Evolutionary conservation across 2,797 vertebrate species (phyloP), one percentile per base, ranked within the genome.

Genomic region (Sylvia borin): DNA sequence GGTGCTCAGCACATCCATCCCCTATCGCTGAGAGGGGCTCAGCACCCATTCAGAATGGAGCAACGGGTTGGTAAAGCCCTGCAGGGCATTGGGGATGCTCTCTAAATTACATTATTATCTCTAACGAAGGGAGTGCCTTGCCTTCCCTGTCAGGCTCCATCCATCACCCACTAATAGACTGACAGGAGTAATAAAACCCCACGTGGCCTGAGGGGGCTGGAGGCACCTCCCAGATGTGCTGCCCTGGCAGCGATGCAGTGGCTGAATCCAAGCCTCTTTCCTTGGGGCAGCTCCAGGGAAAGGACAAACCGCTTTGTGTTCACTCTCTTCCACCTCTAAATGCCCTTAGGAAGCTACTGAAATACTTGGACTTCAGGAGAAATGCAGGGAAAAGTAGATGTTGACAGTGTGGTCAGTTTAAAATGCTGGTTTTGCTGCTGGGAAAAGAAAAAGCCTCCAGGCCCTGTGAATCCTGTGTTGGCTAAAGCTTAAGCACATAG

Each of bases 231-330:
- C 8, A 65, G 47, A 55, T 72, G 67, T 61, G 53, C 67, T 0
- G 0, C 58, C 58, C 42, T 1, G 31, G 57, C 43, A 92, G 51
- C 0, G 0, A 32, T 22, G 36, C 3, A 1, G 26, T 0, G 0
- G 29, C 43, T 0, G 1, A 32, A 13, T 43, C 54, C 36, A 31
- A 2, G 2, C 50, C 31, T 75, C 32, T 61, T 74, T 62, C 86
- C 77, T 51, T 51, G 67, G 43, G 91, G 66, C 70, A 62, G 54
- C 92, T 72, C 51, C 17, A 10, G 81, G 70, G 43, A n/a, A 38
- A 83, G 76, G 73, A 62, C 21, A 27, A 48, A 78, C 47, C 0
- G 2, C 55, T 78, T 43, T 34, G 31, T 57, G 16, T 27, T 80
- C 61, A 10, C 34, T 22, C 60, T 29, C 60, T 65, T 71, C 34